Percentiles rank a stretch among this genome's conserved stretches.
Conservation (phyloP, 2,797 vertebrate genomes). For the Acanthornis magna region DNA sequence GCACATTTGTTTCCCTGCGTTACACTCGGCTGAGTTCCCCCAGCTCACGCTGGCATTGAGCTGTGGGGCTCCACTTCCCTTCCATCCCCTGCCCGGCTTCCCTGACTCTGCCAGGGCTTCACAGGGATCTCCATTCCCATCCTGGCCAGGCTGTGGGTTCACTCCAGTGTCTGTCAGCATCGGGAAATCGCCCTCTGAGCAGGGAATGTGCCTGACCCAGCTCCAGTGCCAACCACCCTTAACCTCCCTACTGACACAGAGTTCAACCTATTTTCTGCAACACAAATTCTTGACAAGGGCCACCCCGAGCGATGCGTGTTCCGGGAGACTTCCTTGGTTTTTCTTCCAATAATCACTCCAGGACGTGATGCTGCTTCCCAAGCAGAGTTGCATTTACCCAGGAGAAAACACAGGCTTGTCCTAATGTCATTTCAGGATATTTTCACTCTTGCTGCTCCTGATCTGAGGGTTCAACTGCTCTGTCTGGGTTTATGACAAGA, state of each 20-base stretch:
- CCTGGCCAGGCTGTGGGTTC: accelerated
- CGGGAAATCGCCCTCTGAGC: accelerated
- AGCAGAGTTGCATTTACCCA: not conserved
- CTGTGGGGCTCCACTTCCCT: accelerated
- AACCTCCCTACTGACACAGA: not conserved
- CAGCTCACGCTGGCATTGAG: not conserved
- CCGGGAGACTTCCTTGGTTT: not conserved
- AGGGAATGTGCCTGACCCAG: not conserved
- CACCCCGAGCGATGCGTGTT: accelerated
- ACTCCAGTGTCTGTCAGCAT: not conserved
- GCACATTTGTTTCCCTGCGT: not conserved
- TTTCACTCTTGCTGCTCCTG: not conserved
- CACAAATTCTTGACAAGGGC: not conserved
- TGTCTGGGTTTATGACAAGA: not conserved
- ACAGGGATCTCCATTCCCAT: not conserved
- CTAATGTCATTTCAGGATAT: not conserved
- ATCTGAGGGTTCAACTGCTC: not conserved
- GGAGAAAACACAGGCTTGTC: not conserved
- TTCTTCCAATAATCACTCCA: not conserved
- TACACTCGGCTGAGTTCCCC: not conserved
- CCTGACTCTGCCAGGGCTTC: not conserved
- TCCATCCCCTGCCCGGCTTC: not conserved
- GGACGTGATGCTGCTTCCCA: not conserved
- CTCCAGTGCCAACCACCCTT: not conserved
- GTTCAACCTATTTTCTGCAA: not conserved